phyloP scores from a whole-genome alignment of 1,140 invertebrate species.

The Drosophila melanica region DNA sequence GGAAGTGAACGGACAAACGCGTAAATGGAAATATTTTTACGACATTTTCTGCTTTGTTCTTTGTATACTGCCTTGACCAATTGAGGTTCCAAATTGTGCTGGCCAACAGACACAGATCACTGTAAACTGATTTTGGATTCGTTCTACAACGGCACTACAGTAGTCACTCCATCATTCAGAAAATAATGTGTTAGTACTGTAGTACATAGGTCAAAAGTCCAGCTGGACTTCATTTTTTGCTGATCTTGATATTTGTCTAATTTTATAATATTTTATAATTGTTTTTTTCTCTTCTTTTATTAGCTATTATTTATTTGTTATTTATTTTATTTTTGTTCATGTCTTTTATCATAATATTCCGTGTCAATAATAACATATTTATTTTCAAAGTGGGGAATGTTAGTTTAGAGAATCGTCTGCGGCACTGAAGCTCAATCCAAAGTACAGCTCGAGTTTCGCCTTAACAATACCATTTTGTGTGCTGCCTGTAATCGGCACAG shows the following conservation, averaged over 20 bases:
- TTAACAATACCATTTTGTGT: conserved; percentile 5
- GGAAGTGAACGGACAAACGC: conserved; percentile 43
- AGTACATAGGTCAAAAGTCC: no score
- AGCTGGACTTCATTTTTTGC: no score
- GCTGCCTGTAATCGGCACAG: not conserved
- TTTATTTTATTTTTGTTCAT: no score
- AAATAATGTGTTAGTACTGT: no score
- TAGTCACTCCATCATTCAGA: no score
- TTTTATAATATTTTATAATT: no score
- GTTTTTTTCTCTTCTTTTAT: no score
- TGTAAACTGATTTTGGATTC: conserved; percentile 42
- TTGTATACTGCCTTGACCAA: conserved; percentile 55
- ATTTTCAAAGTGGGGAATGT: not conserved
- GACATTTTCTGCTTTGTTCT: conserved; percentile 29
- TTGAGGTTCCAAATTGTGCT: conserved; percentile 30
- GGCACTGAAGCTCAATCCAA: not conserved
- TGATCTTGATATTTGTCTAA: no score
- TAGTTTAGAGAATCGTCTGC: not conserved
- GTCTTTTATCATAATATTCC: not conserved
- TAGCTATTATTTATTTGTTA: no score
- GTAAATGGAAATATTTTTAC: conserved; percentile 55
- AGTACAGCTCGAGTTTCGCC: not conserved
- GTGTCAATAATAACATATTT: conserved; percentile 3
- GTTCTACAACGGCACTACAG: not conserved
- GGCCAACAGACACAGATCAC: conserved; percentile 41